Evolutionary conservation across 2,888 invertebrate species (phyloP).

Genomic region (Gymnocheta viridis): DNA sequence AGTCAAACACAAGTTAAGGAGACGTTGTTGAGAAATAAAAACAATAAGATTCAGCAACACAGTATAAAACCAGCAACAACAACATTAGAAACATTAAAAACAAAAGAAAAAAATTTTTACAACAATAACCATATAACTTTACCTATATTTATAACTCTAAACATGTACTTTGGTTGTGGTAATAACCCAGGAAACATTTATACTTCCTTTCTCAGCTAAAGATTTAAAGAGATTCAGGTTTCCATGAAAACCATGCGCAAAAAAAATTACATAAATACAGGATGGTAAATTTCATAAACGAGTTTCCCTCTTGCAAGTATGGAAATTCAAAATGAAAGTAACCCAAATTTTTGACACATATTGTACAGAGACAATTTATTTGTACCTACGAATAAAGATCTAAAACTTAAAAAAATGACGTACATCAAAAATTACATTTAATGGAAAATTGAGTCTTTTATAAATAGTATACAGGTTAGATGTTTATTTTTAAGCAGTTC

Average conservation of each 20-base stretch:
- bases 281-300: too few species aligned
- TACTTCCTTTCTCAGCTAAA: not conserved
- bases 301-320: too few species aligned
- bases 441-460: too few species aligned
- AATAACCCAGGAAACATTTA: constrained; percentile 15
- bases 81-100: constrained; percentile 12
- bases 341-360: too few species aligned
- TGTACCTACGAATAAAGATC: too few species aligned
- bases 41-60: constrained; percentile 40
- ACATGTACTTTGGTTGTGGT: constrained; percentile 54
- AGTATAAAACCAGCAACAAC: not conserved
- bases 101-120: constrained; percentile 38
- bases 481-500: too few species aligned
- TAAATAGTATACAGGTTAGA: too few species aligned
- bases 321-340: too few species aligned
- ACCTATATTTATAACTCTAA: constrained; percentile 69
- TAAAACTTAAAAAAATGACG: too few species aligned
- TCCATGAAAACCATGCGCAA: not conserved
- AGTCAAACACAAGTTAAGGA: constrained; percentile 71
- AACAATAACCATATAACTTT: constrained; percentile 70
- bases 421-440: too few species aligned
- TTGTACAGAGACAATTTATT: too few species aligned
- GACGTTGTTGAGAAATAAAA: constrained; percentile 36
- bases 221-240: not conserved
- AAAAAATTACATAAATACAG: too few species aligned